Percentiles rank a stretch among this genome's conserved stretches.
phyloP scores from a whole-genome alignment of 2,888 invertebrate genomes.

The Synergus itoensis region DNA sequence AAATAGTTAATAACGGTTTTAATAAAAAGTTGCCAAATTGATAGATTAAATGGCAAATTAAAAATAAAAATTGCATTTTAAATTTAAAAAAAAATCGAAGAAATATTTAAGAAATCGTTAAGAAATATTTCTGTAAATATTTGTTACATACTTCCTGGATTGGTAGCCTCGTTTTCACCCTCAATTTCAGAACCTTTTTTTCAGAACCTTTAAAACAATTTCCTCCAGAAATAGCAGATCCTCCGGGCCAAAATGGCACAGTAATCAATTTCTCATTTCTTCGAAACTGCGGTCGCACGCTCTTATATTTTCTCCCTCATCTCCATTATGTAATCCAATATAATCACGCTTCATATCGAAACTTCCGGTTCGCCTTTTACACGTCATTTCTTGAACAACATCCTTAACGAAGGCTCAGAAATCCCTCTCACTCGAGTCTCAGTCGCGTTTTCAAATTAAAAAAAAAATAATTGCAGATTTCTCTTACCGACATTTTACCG shows the following conservation, averaged over 20 bases:
- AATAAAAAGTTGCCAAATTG: too few species aligned
- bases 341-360: conserved; percentile 52
- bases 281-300: conserved; percentile 55
- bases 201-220: conserved; percentile 26
- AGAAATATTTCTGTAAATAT: background rate
- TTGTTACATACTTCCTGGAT: conserved; percentile 16
- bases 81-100: too few species aligned
- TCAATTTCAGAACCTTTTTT: background rate
- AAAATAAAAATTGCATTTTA: too few species aligned
- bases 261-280: conserved; percentile 57
- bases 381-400: conserved; percentile 17
- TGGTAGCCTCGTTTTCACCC: conserved; percentile 3
- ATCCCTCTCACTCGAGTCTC: too few species aligned
- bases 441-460: too few species aligned
- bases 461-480: too few species aligned
- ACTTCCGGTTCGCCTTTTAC: conserved; percentile 51
- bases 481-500: too few species aligned
- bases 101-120: too few species aligned
- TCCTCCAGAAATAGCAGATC: conserved; percentile 4
- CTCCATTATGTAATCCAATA: conserved; percentile 50
- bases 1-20: too few species aligned
- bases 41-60: too few species aligned
- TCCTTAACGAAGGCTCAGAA: too few species aligned
- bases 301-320: conserved; percentile 2
- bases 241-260: conserved; percentile 41